These are phyloP conservation scores for Noctua fimbriata DNA, from an alignment of 2,888 invertebrate genomes.

Conservation along the genomic window DNA sequence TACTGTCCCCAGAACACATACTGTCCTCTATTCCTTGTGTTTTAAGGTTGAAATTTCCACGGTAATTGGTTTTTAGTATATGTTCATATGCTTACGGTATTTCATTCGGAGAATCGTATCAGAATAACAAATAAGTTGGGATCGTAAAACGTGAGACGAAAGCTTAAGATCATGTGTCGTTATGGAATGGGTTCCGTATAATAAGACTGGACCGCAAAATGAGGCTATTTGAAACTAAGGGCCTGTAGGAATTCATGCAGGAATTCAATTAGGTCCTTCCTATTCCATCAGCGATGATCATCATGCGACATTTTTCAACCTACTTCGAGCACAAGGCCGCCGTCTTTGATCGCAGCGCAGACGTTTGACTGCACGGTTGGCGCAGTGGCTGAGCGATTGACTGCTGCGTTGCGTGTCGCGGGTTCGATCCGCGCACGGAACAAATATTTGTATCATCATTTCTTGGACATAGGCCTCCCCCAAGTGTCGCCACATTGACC, in stretches of 20 bases:
- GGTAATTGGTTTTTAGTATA: constrained; percentile 26
- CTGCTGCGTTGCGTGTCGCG: background rate
- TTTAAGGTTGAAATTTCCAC: constrained; percentile 23
- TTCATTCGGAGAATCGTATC: constrained; percentile 59
- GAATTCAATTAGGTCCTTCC: background rate
- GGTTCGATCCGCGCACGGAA: background rate
- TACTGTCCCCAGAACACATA: background rate
- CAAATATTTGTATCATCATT: background rate
- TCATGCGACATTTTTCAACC: no score
- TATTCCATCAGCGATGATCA: no score
- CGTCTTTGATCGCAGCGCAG: background rate
- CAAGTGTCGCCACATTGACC: no score
- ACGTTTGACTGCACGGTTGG: background rate
- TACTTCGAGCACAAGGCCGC: no score
- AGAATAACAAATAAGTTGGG: constrained; percentile 56
- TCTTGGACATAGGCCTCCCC: no score
- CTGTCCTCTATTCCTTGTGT: background rate
- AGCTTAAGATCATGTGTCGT: constrained; percentile 44
- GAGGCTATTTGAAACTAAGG: constrained; percentile 30
- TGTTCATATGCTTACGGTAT: constrained; percentile 50
- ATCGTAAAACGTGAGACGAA: constrained; percentile 60
- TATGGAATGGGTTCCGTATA: constrained; percentile 43
- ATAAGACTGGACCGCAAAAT: constrained; percentile 1
- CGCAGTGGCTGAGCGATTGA: background rate
- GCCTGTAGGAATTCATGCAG: background rate